Evolutionary conservation across 1,140 invertebrate genomes (phyloP), one percentile per base, ranked within the genome.

Genomic region (Philopotamus ludificatus): DNA sequence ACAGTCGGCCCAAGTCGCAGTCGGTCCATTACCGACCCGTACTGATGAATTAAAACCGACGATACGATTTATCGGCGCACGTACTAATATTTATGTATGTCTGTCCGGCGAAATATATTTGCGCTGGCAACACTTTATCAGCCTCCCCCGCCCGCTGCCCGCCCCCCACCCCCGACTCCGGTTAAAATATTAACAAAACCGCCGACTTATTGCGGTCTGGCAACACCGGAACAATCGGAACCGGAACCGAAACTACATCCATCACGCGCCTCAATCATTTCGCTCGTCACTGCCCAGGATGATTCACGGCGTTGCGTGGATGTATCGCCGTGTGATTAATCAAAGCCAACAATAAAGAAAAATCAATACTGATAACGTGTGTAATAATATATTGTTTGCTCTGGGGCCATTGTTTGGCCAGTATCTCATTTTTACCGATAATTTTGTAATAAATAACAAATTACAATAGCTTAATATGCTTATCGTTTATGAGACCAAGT

Each of bases 21-120:
- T 18, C 47, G 15, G 22, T 34, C 2, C 18, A 21, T 20, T 39
- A 20, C 15, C 18, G 2, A 22, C 28, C 34, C 28, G 4, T 15
- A 44, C 60, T 63, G 67, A 70, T 64, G 67, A 70, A 66, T 70
- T 66, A 70, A 70, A 70, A 70, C 61, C 59, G 60, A 63, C 63
- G 26, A 49, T 60, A 42, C 45, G 55, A 70, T 70, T 70, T 70
- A 70, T 66, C 34, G 64, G 59, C 45, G 21, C 34, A 60, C 64
- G 57, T 70, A 54, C 67, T 53, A 66, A 63, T 70, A 70, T 70
- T 66, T 70, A 66, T 70, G 67, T 53, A 41, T 58, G 60, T 66
- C 63, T 63, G 67, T 70, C 67, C 59, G 67, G 58, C 63, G 63
- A 63, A 66, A 64, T 66, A 70, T 65, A 66, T 63, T 49, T 61